Evolutionary conservation across 2,888 invertebrate genomes (phyloP).

Genomic region (Cacoxenus indagator): DNA sequence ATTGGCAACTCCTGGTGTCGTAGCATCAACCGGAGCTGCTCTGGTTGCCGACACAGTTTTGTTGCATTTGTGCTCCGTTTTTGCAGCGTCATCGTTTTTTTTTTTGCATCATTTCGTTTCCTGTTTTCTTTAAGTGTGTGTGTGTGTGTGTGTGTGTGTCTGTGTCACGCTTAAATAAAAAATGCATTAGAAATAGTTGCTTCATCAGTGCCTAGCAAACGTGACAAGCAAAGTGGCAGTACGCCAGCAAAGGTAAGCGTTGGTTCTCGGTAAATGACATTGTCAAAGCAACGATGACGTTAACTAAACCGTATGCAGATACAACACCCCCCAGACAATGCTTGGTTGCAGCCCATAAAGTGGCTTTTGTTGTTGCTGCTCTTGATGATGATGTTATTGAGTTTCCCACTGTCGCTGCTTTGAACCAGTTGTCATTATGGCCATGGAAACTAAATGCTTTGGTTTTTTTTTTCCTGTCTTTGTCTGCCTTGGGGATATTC

Average conservation of each 20-base stretch:
- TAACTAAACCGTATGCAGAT: no score
- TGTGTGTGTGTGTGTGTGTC: background rate
- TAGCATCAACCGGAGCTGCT: background rate
- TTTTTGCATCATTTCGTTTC: background rate
- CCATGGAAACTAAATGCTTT: background rate
- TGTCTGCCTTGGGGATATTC: no score
- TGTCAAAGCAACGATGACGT: no score
- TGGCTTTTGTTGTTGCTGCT: no score
- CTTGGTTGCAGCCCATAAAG: no score
- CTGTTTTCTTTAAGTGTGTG: background rate
- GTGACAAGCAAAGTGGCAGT: background rate
- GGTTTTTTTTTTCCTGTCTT: background rate
- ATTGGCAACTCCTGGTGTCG: background rate
- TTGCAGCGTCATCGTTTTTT: background rate
- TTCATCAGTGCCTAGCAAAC: background rate
- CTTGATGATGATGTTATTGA: no score
- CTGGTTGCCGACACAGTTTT: background rate
- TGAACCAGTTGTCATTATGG: background rate
- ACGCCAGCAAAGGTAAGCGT: no score
- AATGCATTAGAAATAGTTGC: conserved; percentile 15
- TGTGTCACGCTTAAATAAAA: conserved; percentile 6
- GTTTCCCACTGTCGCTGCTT: no score
- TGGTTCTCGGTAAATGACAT: conserved; percentile 10
- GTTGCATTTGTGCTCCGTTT: conserved; percentile 3
- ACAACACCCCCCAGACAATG: no score